These are phyloP conservation scores for Trematocara unimaculatum DNA, from an alignment of 2,113 vertebrate genomes.

Conservation along the genomic window DNA sequence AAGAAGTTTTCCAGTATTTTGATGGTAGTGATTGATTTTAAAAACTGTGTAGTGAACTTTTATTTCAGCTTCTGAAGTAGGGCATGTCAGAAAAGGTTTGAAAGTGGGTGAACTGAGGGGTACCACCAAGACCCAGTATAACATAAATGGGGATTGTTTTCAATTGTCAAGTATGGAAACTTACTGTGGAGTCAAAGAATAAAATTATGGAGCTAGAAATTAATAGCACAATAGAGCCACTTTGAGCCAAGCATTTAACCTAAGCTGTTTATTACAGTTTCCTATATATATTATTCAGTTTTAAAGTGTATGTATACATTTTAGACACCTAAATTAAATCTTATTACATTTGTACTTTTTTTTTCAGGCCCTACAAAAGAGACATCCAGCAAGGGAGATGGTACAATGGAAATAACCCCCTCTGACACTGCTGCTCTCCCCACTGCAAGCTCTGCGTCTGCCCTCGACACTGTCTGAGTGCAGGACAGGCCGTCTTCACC, in stretches of 20 bases:
- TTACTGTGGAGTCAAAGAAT: background rate
- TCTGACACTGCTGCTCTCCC: constrained; percentile 44
- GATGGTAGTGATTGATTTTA: background rate
- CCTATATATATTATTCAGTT: rapidly evolving
- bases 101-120: background rate
- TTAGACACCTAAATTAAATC: background rate
- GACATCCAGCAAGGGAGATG: background rate
- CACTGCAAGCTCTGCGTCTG: constrained; percentile 35
- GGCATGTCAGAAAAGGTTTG: background rate
- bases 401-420: constrained; percentile 49
- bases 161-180: background rate
- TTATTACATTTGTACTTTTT: background rate
- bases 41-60: background rate
- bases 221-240: background rate
- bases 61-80: background rate
- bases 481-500: background rate
- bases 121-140: background rate
- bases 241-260: background rate
- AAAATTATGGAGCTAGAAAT: background rate
- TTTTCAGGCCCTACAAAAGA: constrained; percentile 15
- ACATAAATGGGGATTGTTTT: background rate
- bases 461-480: constrained; percentile 51
- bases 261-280: background rate
- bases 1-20: background rate
- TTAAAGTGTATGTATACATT: background rate